phyloP scores from a whole-genome alignment of 2,888 invertebrate species.

The Drosophila buzzatii region DNA sequence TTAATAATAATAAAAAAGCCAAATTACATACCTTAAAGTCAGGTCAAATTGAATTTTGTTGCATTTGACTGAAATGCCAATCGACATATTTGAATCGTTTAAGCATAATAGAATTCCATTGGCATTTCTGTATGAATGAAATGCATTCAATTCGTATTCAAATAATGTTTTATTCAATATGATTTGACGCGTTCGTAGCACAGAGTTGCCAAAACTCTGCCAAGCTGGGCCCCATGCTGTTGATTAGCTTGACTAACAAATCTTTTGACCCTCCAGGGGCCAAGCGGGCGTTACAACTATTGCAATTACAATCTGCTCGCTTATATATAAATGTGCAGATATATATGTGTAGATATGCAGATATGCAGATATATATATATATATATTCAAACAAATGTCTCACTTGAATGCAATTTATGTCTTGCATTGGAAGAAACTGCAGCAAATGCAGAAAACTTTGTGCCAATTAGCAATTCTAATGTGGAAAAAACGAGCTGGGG shows the following conservation, averaged over 20 bases:
- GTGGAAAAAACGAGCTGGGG: constrained; percentile 46
- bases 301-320: constrained; percentile 12
- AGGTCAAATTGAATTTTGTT: not conserved
- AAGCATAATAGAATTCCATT: not conserved
- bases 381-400: constrained; percentile 62
- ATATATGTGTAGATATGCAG: not conserved
- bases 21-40: not conserved
- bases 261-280: not conserved
- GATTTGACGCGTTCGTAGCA: constrained; percentile 2
- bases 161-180: constrained; percentile 14
- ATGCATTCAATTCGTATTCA: constrained; percentile 4
- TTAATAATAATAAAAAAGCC: not conserved
- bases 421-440: constrained; percentile 68
- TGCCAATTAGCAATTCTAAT: constrained; percentile 80
- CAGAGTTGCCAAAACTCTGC: no score
- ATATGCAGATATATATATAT: not conserved
- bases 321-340: not conserved
- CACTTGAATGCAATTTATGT: constrained; percentile 66
- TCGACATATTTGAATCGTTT: not conserved
- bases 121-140: not conserved
- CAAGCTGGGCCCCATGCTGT: not conserved
- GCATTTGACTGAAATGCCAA: not conserved
- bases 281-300: constrained; percentile 5
- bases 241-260: constrained; percentile 9
- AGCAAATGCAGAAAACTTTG: constrained; percentile 66